Percentiles rank a stretch among this genome's conserved stretches.
Conservation (phyloP, 2,888 invertebrate genomes). For the Hypolimnas misippus region DNA sequence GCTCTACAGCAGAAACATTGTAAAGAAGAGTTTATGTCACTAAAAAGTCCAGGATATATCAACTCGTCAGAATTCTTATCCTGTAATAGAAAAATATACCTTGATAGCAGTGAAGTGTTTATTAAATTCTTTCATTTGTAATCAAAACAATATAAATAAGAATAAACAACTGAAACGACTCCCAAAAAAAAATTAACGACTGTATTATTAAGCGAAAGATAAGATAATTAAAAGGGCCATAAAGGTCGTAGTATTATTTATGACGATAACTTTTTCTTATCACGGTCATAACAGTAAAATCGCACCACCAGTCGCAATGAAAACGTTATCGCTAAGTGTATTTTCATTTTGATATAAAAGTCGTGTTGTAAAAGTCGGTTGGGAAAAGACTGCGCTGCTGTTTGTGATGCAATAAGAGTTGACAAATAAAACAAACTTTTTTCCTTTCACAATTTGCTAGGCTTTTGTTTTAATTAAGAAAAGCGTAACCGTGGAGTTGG, state of each 20-base stretch:
- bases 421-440: slow-evolving; percentile 73
- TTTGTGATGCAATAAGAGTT: slow-evolving; percentile 64
- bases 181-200: slow-evolving; percentile 7
- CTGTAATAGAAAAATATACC: too few species aligned
- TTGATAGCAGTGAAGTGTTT: too few species aligned
- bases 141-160: slow-evolving; percentile 4
- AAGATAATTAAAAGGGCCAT: slow-evolving; percentile 37
- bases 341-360: slow-evolving; percentile 68
- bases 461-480: slow-evolving; percentile 6
- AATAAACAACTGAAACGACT: neutral
- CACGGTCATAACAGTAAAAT: slow-evolving; percentile 42
- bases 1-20: too few species aligned
- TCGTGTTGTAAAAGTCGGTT: slow-evolving; percentile 42
- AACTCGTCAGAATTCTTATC: too few species aligned
- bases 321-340: slow-evolving; percentile 55
- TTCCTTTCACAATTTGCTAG: slow-evolving; percentile 43
- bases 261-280: slow-evolving; percentile 44
- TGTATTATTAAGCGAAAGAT: slow-evolving; percentile 19
- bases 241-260: slow-evolving; percentile 41
- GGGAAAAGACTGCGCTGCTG: slow-evolving; percentile 58
- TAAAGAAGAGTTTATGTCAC: too few species aligned
- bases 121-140: too few species aligned
- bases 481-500: neutral
- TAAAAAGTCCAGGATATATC: too few species aligned
- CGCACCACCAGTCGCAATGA: slow-evolving; percentile 50